phyloP scores from a whole-genome alignment of 1,140 invertebrate genomes.

The Proctacanthus coquilletti region DNA sequence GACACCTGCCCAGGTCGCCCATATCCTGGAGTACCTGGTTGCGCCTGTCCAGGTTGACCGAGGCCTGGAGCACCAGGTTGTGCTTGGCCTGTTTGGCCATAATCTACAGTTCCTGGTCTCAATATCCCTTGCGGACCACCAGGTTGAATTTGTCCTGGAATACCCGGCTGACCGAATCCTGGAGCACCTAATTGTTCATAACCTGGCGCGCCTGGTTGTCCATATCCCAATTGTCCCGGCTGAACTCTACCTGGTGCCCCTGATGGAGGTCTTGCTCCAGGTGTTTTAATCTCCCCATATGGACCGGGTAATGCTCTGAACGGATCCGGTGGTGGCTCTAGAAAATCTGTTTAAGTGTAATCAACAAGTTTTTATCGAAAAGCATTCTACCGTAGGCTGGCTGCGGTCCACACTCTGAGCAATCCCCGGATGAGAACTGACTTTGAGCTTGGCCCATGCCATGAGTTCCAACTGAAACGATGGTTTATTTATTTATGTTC shows the following conservation, averaged over 20 bases:
- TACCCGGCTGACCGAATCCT: background rate
- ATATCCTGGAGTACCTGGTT: background rate
- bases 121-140: too few species aligned
- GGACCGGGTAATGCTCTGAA: too few species aligned
- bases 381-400: background rate
- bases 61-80: background rate
- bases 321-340: constrained; percentile 7
- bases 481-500: too few species aligned
- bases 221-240: too few species aligned
- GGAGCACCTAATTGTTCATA: constrained; percentile 1
- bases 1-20: background rate
- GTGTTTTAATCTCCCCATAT: too few species aligned
- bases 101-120: too few species aligned
- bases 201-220: too few species aligned
- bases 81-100: constrained; percentile 3
- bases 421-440: constrained; percentile 40
- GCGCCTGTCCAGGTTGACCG: constrained; percentile 1
- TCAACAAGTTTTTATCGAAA: too few species aligned
- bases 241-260: too few species aligned
- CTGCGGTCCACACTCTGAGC: constrained; percentile 30
- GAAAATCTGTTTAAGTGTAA: too few species aligned
- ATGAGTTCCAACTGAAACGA: constrained; percentile 43
- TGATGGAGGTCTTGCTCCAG: too few species aligned
- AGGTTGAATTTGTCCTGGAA: constrained; percentile 2
- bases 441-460: constrained; percentile 73